Evolutionary conservation across 92 coral and sea anemone species (phyloP).

Genomic region (Palythoa grandiflora): DNA sequence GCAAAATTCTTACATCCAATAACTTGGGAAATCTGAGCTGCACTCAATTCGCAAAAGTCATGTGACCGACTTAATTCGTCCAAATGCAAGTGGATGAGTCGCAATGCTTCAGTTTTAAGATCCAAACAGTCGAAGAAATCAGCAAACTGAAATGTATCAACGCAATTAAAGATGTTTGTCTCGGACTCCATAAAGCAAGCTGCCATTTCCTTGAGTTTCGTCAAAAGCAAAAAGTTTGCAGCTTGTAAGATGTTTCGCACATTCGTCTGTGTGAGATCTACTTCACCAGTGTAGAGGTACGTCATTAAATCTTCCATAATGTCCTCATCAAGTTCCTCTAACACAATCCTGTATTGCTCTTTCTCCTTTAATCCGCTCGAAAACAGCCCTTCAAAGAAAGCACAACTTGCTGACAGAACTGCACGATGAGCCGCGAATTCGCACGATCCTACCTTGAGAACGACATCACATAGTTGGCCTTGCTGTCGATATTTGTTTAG

Average conservation of each 20-base stretch:
- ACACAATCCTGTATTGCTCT: too few relatives aligned
- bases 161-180: slow-evolving; percentile 8
- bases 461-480: too few relatives aligned
- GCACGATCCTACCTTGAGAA: too few relatives aligned
- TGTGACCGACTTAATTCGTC: slow-evolving; percentile 19
- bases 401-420: too few relatives aligned
- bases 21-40: slow-evolving; percentile 1
- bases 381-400: too few relatives aligned
- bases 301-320: too few relatives aligned
- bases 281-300: too few relatives aligned
- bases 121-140: slow-evolving; percentile 21
- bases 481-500: too few relatives aligned
- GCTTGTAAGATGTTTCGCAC: not conserved
- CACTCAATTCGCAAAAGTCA: not conserved
- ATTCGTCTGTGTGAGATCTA: too few relatives aligned
- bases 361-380: too few relatives aligned
- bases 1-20: slow-evolving; percentile 1
- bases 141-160: slow-evolving; percentile 16
- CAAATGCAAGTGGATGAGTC: slow-evolving; percentile 16
- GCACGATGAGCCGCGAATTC: too few relatives aligned
- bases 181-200: slow-evolving; percentile 35
- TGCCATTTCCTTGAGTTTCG: slow-evolving; percentile 35
- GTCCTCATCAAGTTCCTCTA: too few relatives aligned
- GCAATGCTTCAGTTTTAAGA: slow-evolving; percentile 23
- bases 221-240: slow-evolving; percentile 30